Evolutionary conservation across 92 coral and sea anemone genomes (phyloP), one percentile per base, ranked within the genome.

Genomic region (Muricea muricata): DNA sequence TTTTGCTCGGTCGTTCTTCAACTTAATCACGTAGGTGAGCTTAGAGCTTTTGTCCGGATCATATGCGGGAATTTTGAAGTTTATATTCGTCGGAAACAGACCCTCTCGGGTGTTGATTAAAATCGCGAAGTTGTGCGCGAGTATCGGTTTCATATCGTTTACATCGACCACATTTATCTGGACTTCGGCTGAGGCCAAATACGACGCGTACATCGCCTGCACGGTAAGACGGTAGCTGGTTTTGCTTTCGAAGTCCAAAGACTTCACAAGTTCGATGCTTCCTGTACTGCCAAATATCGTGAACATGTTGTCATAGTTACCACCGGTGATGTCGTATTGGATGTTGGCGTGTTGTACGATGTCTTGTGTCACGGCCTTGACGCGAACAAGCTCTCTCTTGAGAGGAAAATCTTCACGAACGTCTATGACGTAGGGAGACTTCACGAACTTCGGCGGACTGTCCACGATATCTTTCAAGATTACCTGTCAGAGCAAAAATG

Each of bases 21-120:
- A 42, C 0, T 35, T n/a, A 2, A 92, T 82, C 7, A 65, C 47
- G 45, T 90, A 96, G 4, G 47, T 52, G 37, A 96, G 91, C 61
- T 15, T 79, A 33, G 91, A 97, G 46, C 93, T 81, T 13, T 88
- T 91, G 67, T 96, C 99, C 6, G 99, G 99, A 61, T 96, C 99
- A 57, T 88, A 94, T 0, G 99, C 99, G 2, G 99, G 99, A 52
- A 96, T 96, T 33, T 66, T 87, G 70, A 79, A 80, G 72, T 86
- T 75, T 7, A 94, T 90, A 29, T 86, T 92, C 4, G 89, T 86
- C 0, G 97, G 97, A 6, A 93, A 90, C 28, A 65, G 81, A 0
- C 85, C 94, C 31, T 90, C 91, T 40, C 47, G 73, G n/a, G 92
- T 93, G 37, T 96, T 96, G 7, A 96, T 93, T 20, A 91, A 91